phyloP scores from a whole-genome alignment of 2,888 invertebrate genomes.

The Deilephila porcellus region DNA sequence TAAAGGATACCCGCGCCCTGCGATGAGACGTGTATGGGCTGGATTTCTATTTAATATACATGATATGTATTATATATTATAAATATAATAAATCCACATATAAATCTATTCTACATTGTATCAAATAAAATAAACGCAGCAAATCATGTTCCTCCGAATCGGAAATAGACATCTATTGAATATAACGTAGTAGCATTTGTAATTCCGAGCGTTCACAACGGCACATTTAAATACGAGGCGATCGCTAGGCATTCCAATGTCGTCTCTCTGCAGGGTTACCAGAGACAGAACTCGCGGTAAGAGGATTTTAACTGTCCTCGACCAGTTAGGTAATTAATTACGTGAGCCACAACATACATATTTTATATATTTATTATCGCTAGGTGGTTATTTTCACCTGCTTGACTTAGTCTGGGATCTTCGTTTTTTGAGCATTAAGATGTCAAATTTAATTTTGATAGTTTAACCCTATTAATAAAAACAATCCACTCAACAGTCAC shows the following conservation, averaged over 20 bases:
- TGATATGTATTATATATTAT: too few relatives aligned
- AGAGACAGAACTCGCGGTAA: slow-evolving; percentile 25
- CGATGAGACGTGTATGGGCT: background rate
- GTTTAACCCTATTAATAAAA: too few relatives aligned
- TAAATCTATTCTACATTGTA: background rate
- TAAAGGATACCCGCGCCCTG: too few relatives aligned
- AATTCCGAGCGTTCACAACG: slow-evolving; percentile 53
- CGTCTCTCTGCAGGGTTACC: slow-evolving; percentile 50
- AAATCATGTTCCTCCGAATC: slow-evolving; percentile 41
- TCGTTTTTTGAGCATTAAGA: too few relatives aligned
- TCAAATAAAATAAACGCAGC: slow-evolving; percentile 6
- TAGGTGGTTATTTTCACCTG: too few relatives aligned
- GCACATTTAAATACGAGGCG: slow-evolving; percentile 59
- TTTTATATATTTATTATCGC: too few relatives aligned
- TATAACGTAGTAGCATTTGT: slow-evolving; percentile 48
- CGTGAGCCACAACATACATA: too few relatives aligned
- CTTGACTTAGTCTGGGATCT: too few relatives aligned
- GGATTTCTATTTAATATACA: background rate
- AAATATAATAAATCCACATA: background rate
- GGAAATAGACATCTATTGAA: slow-evolving; percentile 52
- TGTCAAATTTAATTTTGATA: too few relatives aligned
- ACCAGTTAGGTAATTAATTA: background rate
- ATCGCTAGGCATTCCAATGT: slow-evolving; percentile 59
- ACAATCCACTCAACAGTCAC: too few relatives aligned
- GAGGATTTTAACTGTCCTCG: background rate